These are phyloP conservation scores for Albula glossodonta DNA, from an alignment of 2,113 vertebrate species.

Conservation along the genomic window DNA sequence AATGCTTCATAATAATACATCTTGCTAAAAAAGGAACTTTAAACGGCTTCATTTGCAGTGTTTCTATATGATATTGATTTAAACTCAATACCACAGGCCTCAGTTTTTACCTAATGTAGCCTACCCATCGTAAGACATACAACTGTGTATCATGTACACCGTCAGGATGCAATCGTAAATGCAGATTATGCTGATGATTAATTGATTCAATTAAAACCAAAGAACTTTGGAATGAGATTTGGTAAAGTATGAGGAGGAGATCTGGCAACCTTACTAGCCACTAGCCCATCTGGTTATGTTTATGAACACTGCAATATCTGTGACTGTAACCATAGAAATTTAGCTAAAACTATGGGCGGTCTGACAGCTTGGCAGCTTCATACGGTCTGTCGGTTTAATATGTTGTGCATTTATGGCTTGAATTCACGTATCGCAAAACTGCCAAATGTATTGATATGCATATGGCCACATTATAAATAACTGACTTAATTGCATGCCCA, in stretches of 20 bases:
- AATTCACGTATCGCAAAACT: background rate
- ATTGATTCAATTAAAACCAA: background rate
- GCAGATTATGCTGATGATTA: background rate
- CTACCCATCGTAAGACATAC: background rate
- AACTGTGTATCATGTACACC: background rate
- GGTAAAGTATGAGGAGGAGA: background rate
- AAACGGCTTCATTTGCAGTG: background rate
- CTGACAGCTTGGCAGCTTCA: constrained; percentile 2
- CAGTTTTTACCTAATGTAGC: background rate
- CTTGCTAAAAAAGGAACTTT: background rate
- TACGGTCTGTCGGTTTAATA: background rate
- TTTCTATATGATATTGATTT: background rate
- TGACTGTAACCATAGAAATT: constrained; percentile 3
- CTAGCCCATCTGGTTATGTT: background rate
- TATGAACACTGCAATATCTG: background rate
- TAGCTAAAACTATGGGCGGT: background rate
- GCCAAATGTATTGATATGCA: background rate
- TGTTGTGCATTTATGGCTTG: background rate
- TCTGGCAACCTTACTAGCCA: background rate
- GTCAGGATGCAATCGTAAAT: background rate
- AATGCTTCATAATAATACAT: background rate
- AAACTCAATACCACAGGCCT: background rate
- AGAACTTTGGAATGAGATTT: background rate
- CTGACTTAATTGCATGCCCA: background rate
- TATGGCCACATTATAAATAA: background rate